Conservation (phyloP, 2,797 vertebrate genomes). For the Yasuhikotakia modesta region DNA sequence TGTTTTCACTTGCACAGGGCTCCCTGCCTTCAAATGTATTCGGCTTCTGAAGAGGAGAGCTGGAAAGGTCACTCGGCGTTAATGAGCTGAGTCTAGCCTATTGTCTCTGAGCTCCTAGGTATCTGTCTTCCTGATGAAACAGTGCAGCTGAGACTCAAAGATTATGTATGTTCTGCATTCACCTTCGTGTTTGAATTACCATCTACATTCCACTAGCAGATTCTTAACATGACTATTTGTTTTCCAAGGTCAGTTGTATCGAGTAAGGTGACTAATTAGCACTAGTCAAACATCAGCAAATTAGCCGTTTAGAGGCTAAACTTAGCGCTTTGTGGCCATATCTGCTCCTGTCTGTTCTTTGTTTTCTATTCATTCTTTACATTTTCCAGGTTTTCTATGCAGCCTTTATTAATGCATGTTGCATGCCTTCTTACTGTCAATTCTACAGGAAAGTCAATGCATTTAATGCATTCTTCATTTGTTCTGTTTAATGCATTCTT, state of each 20-base stretch:
- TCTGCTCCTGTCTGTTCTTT: background rate
- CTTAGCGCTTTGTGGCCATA: background rate
- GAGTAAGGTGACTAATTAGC: slow-evolving; percentile 26
- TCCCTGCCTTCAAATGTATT: slow-evolving; percentile 7
- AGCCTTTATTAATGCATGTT: background rate
- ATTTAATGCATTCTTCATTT: background rate
- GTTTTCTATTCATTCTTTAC: background rate
- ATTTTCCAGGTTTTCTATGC: background rate
- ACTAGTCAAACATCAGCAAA: background rate
- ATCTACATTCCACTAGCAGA: slow-evolving; percentile 17
- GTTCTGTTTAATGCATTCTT: background rate
- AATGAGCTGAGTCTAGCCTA: slow-evolving; percentile 42
- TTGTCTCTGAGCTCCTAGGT: slow-evolving; percentile 31
- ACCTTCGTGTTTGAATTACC: slow-evolving; percentile 23
- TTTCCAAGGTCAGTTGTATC: background rate
- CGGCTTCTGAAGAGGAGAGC: slow-evolving; percentile 32
- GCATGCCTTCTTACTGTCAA: background rate
- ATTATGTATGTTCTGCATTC: slow-evolving; percentile 23
- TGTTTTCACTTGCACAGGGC: background rate
- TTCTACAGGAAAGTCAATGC: background rate
- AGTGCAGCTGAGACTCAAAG: slow-evolving; percentile 30
- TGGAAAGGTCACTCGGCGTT: slow-evolving; percentile 50
- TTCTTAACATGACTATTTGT: slow-evolving; percentile 21
- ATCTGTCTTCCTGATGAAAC: slow-evolving; percentile 24
- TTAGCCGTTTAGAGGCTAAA: background rate